A percentile compares a stretch with the other conserved stretches of the same genome.
Evolutionary conservation across 1,140 invertebrate genomes (phyloP).

Genomic region (Leptinotarsa undecemlineata): DNA sequence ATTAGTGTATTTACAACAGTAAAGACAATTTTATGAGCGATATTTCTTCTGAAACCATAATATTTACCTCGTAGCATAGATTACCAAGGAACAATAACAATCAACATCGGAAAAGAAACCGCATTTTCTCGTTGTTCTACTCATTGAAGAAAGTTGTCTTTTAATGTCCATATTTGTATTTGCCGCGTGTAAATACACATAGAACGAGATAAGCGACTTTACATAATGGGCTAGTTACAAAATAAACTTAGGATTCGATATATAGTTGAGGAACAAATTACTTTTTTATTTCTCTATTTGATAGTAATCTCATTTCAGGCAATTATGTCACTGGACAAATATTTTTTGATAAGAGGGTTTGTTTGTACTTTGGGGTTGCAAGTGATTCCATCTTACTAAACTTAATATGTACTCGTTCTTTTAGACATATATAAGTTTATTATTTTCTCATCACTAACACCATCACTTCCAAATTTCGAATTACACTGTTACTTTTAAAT

Average conservation of each 20-base stretch:
- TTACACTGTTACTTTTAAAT: too few species aligned
- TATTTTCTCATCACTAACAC: too few species aligned
- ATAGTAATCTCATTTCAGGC: too few species aligned
- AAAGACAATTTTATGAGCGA: neutral
- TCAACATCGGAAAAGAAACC: slow-evolving; percentile 7
- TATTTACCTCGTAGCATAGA: neutral
- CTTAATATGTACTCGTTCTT: too few species aligned
- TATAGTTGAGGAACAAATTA: neutral
- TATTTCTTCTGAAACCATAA: slow-evolving; percentile 3
- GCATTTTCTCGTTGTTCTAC: neutral
- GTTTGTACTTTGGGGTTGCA: too few species aligned
- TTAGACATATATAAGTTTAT: too few species aligned
- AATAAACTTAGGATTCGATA: too few species aligned
- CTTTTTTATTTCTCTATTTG: neutral
- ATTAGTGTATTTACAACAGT: neutral
- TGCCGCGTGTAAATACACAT: neutral
- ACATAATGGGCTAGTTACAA: neutral
- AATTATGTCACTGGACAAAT: too few species aligned
- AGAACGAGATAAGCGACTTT: neutral
- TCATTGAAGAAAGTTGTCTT: neutral
- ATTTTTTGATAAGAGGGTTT: too few species aligned
- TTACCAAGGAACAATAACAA: slow-evolving; percentile 5
- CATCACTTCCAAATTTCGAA: too few species aligned
- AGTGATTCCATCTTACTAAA: too few species aligned
- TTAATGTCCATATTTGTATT: neutral